Base-by-base conservation (phyloP, 1,140 invertebrate genomes). In the Saccostrea cuccullata region DNA sequence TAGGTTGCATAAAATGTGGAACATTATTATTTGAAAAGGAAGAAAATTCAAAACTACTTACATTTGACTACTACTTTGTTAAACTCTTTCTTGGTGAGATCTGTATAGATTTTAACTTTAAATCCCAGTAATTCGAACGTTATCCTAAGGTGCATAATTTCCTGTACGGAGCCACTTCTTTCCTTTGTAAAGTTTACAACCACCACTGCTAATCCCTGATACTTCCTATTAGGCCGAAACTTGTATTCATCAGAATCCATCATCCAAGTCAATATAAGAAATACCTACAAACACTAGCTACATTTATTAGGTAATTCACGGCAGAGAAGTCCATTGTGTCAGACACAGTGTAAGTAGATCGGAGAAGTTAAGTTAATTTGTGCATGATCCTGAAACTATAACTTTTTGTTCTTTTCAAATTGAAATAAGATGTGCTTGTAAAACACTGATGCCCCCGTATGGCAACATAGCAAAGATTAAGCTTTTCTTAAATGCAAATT, bases 71-170 rank as follows among this genome's bases (percentile, higher is more conserved):
- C 12, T 26, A 30, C 4, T 13, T 4, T 11, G 70, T 30, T 15
- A 11, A 73, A 36, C 23, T 73, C 2, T 30, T 4, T 4, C 9
- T 23, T 30, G 4, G 70, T 26, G n/a, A 73, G 11, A 73, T 73
- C 23, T 15, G 30, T 13, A 73, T 26, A 36, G 12, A 9, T 8
- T 26, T 23, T 23, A 1, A 73, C 70, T 73, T 73, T 83, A 30
- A 83, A 83, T 83, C 82, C 82, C 11, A 83, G n/a, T 83, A 30
- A 0, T 83, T 83, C 40, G 17, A 83, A 83, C 23, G 55, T 83
- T 47, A 55, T 55, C 15, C 40, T 83, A 30, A 83, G 8, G 40
- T 83, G 8, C n/a, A 20, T 83, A 12, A 83, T 13, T 11, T 83
- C 82, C 4, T 8, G 3, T 55, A 9, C 5, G 12, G 82, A n/a